Conservation (phyloP, 1,140 invertebrate species). For the Drosophila eugracilis region DNA sequence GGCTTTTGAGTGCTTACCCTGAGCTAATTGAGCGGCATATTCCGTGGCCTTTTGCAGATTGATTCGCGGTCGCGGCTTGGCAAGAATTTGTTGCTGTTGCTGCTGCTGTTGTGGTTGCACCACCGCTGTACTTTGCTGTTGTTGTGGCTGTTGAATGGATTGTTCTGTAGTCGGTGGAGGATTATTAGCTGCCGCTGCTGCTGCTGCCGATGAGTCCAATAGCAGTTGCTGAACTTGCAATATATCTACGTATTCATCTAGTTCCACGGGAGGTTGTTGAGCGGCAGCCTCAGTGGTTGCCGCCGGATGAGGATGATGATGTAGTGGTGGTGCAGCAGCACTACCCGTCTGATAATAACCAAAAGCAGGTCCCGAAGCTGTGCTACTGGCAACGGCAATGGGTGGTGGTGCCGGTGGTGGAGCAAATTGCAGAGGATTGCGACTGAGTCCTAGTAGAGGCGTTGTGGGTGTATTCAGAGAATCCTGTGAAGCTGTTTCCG, state of each 20-base stretch:
- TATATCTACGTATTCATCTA: conserved; percentile 86
- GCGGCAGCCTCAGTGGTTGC: background rate
- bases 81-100: conserved; percentile 46
- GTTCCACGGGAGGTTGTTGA: conserved; percentile 36
- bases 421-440: conserved; percentile 72
- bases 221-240: conserved; percentile 86
- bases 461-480: conserved; percentile 79
- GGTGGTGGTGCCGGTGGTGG: conserved; percentile 61
- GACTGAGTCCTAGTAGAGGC: conserved; percentile 60
- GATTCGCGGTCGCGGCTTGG: conserved; percentile 75
- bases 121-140: conserved; percentile 13
- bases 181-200: conserved; percentile 45
- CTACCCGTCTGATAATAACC: conserved; percentile 58
- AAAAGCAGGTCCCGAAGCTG: conserved; percentile 32
- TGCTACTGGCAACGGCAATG: conserved; percentile 32
- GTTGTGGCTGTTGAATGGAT: conserved; percentile 27
- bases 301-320: conserved; percentile 14
- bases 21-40: conserved; percentile 80
- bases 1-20: conserved; percentile 48
- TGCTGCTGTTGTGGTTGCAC: conserved; percentile 21
- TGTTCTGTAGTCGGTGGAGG: conserved; percentile 15
- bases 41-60: conserved; percentile 83
- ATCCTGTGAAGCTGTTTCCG: conserved; percentile 58
- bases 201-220: conserved; percentile 83
- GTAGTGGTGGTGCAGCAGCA: conserved; percentile 1